Evolutionary conservation across 2,113 vertebrate genomes (phyloP), one percentile per base, ranked within the genome.

Genomic region (Fulica atra): DNA sequence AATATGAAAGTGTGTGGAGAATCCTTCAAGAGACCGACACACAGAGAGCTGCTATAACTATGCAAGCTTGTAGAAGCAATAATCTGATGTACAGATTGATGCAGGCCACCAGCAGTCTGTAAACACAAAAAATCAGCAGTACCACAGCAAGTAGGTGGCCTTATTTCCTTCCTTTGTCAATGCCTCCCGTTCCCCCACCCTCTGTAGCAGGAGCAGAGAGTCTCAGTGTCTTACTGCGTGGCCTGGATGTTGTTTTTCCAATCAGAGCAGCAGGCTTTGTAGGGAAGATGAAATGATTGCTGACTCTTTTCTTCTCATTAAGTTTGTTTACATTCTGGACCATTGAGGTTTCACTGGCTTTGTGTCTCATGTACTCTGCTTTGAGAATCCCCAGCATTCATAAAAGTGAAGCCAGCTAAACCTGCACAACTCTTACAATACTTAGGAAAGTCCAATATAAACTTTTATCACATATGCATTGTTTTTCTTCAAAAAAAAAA

Each of bases 291-390:
- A 96, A 95, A 87, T 89, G 73, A 91, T 85, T 94, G 85, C 88
- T 65, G 54, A 73, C 90, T 95, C 84, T 89, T 91, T 91, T 65
- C 81, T 92, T 94, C 93, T 94, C 82, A 89, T 93, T 94, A 87
- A 78, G 60, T 93, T 88, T 95, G 88, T 88, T 93, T 96, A 69
- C 66, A 42, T 10, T 80, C 80, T 60, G 61, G 88, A 71, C 86
- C 76, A 17, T 11, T 18, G 71, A 86, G 94, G 79, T 61, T 93
- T 92, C 38, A 7, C 66, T 68, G 93, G 93, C 87, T 93, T 92
- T 81, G 73, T 74, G 42, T 69, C 88, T 95, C 86, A 36, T 73
- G 74, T 74, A 48, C 42, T 81, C 79, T 46, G 66, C 71, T 70
- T 68, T 78, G 85, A 89, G 88, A 91, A 89, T 65, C 79, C 88